Conservation (phyloP, 2,888 invertebrate genomes). For the Callimorpha dominula region DNA sequence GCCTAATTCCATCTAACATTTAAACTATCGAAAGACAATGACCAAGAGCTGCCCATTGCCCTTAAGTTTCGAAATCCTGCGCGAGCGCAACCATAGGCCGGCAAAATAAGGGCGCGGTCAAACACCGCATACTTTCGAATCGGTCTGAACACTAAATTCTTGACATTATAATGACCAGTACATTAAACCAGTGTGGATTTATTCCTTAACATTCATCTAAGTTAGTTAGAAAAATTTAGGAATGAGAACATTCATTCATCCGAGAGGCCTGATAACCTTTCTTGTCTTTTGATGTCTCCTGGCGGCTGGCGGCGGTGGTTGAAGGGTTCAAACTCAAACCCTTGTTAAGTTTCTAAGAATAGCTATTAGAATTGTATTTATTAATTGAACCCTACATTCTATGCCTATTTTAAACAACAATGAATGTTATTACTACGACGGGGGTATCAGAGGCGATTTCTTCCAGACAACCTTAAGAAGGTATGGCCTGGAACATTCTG, state of each 20-base stretch:
- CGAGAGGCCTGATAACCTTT: too few relatives aligned
- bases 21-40: conserved; percentile 23
- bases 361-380: too few relatives aligned
- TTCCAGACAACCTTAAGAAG: too few relatives aligned
- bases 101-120: conserved; percentile 6
- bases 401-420: too few relatives aligned
- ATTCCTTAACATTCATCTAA: too few relatives aligned
- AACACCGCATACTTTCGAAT: neutral
- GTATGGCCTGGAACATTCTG: too few relatives aligned
- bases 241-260: too few relatives aligned
- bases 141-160: neutral
- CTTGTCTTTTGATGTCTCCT: neutral
- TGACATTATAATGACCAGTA: neutral
- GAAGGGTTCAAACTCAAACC: neutral
- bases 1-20: conserved; percentile 21
- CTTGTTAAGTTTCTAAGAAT: neutral
- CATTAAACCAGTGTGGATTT: neutral
- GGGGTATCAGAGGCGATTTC: too few relatives aligned
- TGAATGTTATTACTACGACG: too few relatives aligned
- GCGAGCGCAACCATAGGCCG: neutral
- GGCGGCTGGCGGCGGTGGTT: neutral
- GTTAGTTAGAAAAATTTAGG: too few relatives aligned
- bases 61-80: conserved; percentile 18
- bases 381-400: too few relatives aligned
- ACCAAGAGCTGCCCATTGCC: conserved; percentile 20